Evolutionary conservation across 2,113 vertebrate species (phyloP).

Genomic region (Sialia sialis): DNA sequence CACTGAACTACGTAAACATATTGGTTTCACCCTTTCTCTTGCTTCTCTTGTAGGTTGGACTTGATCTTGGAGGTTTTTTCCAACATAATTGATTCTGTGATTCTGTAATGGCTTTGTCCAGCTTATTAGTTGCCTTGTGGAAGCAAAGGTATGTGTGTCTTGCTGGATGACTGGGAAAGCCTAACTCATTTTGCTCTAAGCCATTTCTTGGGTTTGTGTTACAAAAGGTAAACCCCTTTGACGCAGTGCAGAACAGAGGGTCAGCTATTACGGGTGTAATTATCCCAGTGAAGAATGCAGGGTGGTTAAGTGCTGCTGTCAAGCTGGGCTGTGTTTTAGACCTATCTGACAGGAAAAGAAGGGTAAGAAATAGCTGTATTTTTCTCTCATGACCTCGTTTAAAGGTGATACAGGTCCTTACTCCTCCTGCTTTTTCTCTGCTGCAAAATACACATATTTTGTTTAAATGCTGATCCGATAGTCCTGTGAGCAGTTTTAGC

Average conservation of each 20-base stretch:
- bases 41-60: background rate
- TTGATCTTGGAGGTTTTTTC: background rate
- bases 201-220: background rate
- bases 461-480: background rate
- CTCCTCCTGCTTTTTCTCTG: background rate
- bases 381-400: background rate
- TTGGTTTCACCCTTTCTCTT: background rate
- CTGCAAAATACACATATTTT: background rate
- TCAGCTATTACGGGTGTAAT: background rate
- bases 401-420: background rate
- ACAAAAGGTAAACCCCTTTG: background rate
- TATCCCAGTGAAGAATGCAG: background rate
- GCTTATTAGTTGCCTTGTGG: background rate
- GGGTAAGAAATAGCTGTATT: background rate
- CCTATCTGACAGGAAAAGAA: background rate
- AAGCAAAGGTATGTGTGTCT: background rate
- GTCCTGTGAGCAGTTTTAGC: background rate
- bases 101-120: background rate
- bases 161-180: background rate
- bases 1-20: accelerated
- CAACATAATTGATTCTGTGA: background rate
- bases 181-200: background rate
- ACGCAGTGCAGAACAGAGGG: background rate
- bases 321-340: background rate
- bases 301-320: background rate